Base-by-base conservation (phyloP, 2,113 vertebrate species). In the Labeo catla region DNA sequence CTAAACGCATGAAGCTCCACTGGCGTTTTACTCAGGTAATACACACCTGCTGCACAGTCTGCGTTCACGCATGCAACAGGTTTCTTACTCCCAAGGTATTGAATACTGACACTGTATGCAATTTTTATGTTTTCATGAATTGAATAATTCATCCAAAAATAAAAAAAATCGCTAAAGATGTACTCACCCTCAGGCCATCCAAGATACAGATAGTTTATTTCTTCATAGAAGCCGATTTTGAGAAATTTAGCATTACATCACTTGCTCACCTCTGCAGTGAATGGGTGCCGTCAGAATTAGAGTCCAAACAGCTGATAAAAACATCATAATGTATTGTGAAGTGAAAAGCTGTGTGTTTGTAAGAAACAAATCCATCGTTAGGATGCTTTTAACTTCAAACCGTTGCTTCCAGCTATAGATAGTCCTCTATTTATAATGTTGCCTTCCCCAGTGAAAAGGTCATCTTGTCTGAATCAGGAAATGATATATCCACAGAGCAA, bases 1-100 rank as follows among this genome's bases (percentile, higher is more conserved):
- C 96, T 92, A 99, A 99, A 94, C 96, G 97, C 90, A 98, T 99
- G 98, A 99, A 99, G 93, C 95, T 98, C 78, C 95, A 98, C 93
- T 99, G 98, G 98, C 95, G 97, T 86, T 98, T 99, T 93, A 96
- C 96, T 95, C 98, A 99, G 98, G 98, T 98, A 93, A 92, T 52
- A 50, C 39, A 47, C 34, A 76, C 54, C 2, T 50, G 19, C 73
- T 43, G 28, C 66, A 43, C 86, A 81, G n/a, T 9, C 15, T 73
- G 21, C 43, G 0, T 45, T 74, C 43, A 47, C 70, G 8, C 13
- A 65, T 34, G 2, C 43, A 74, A 49, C 45, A 8, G 5, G 21
- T 13, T n/a, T 43, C 36, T 45, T 43, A 21, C 68, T 43, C 39
- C 68, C 19, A 19, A 4, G 16, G 39, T 43, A 15, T 2, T 63